A percentile compares a stretch with the other conserved stretches of the same genome.
Evolutionary conservation across 2,113 vertebrate species (phyloP).

Genomic region (Mastomys coucha): DNA sequence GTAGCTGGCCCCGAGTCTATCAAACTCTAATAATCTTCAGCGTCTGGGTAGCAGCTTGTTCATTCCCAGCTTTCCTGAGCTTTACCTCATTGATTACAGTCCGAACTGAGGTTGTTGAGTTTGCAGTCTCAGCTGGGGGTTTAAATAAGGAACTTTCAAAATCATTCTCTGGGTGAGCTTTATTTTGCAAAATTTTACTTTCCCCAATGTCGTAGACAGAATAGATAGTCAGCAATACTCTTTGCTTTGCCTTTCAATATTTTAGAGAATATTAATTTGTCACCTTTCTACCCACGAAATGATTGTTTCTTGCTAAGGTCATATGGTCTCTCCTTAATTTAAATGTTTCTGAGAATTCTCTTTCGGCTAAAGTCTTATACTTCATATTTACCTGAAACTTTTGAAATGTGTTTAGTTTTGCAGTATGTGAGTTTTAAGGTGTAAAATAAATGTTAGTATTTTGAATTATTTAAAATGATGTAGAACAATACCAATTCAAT

Average conservation of each 20-base stretch:
- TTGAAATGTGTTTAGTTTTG: neutral
- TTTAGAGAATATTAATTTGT: slow-evolving; percentile 49
- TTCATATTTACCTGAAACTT: neutral
- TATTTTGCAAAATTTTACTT: slow-evolving; percentile 38
- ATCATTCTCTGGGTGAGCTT: slow-evolving; percentile 10
- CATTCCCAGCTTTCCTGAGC: slow-evolving; percentile 51
- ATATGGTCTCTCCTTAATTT: slow-evolving; percentile 11
- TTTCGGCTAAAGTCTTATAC: neutral
- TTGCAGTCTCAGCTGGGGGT: slow-evolving; percentile 61
- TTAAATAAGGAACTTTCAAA: slow-evolving; percentile 65
- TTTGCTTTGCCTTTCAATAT: slow-evolving; percentile 35
- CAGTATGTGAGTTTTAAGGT: neutral
- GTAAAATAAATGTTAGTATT: neutral
- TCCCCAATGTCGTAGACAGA: neutral
- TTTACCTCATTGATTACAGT: slow-evolving; percentile 34
- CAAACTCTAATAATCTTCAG: slow-evolving; percentile 42
- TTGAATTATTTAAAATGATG: neutral
- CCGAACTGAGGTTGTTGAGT: slow-evolving; percentile 66
- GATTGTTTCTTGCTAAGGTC: neutral
- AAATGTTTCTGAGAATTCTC: neutral
- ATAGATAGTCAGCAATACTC: neutral
- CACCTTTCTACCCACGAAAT: neutral
- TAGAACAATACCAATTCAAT: neutral
- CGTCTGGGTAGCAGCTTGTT: slow-evolving; percentile 54
- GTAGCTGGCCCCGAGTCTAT: slow-evolving; percentile 53